Percentiles rank a stretch among this genome's conserved stretches.
Evolutionary conservation across 1,140 invertebrate genomes (phyloP).

Genomic region (Tetramorium parvispinum): DNA sequence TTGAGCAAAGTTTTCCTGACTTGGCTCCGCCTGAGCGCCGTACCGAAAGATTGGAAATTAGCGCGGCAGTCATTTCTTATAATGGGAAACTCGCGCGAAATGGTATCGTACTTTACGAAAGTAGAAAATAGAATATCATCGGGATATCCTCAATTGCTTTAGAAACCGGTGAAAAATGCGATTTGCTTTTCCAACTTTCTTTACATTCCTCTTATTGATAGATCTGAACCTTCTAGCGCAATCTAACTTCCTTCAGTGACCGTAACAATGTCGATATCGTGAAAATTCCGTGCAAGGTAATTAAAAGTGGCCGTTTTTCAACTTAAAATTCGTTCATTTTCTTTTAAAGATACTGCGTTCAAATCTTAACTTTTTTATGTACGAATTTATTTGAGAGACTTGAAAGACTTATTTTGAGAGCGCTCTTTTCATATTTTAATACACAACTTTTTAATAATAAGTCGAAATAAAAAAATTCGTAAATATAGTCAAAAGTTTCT

Average conservation of each 20-base stretch:
- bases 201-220: not conserved
- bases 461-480: not conserved
- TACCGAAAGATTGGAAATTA: constrained; percentile 58
- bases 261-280: not conserved
- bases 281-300: not conserved
- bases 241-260: not conserved
- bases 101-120: constrained; percentile 39
- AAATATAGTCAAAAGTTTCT: not conserved
- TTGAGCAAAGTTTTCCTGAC: constrained; percentile 53
- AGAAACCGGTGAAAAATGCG: constrained; percentile 4
- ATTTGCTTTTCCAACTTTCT: not conserved
- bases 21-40: constrained; percentile 27
- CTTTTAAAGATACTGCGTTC: not conserved
- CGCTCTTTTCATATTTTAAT: not conserved
- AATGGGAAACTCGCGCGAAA: constrained; percentile 15
- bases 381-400: not conserved
- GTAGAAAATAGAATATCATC: constrained; percentile 21
- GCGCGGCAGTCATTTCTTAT: constrained; percentile 41
- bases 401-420: not conserved
- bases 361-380: not conserved
- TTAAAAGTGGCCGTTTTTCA: not conserved
- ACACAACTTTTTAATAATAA: too few relatives aligned
- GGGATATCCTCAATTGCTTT: constrained; percentile 28
- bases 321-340: constrained; percentile 9
- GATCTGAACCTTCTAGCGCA: not conserved